These are phyloP conservation scores for Heliconius hermathena DNA, from an alignment of 1,140 invertebrate species.

Conservation along the genomic window DNA sequence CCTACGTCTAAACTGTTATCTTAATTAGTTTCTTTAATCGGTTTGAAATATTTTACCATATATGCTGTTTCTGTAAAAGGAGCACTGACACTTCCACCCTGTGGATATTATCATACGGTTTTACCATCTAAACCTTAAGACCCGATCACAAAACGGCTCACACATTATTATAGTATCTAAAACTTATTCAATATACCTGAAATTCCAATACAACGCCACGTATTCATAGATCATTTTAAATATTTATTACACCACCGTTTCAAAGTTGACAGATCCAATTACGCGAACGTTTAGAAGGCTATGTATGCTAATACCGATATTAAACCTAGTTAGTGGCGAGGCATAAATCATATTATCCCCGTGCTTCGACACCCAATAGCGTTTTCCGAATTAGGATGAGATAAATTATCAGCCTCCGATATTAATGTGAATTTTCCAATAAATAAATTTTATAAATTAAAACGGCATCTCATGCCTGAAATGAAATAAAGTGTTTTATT, in stretches of 20 bases:
- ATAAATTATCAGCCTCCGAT: neutral
- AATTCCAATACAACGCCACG: neutral
- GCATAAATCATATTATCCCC: conserved; percentile 10
- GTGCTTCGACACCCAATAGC: conserved; percentile 3
- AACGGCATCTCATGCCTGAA: neutral
- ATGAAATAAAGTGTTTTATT: neutral
- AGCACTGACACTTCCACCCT: no score
- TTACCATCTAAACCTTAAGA: no score
- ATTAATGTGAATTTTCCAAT: conserved; percentile 9
- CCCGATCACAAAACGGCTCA: no score
- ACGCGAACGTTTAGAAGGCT: neutral
- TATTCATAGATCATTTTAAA: neutral
- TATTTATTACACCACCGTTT: neutral
- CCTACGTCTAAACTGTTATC: no score
- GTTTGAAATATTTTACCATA: no score
- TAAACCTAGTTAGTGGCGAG: neutral
- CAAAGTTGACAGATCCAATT: conserved; percentile 2
- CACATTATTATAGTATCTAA: neutral
- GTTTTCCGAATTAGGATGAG: conserved; percentile 2
- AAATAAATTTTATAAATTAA: conserved; percentile 8
- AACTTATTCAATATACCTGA: neutral
- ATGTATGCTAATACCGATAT: neutral
- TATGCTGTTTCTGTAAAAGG: no score
- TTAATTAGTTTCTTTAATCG: no score
- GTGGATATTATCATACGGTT: no score